Base-by-base conservation (phyloP, 2,113 vertebrate genomes). In the Callipepla californica region DNA sequence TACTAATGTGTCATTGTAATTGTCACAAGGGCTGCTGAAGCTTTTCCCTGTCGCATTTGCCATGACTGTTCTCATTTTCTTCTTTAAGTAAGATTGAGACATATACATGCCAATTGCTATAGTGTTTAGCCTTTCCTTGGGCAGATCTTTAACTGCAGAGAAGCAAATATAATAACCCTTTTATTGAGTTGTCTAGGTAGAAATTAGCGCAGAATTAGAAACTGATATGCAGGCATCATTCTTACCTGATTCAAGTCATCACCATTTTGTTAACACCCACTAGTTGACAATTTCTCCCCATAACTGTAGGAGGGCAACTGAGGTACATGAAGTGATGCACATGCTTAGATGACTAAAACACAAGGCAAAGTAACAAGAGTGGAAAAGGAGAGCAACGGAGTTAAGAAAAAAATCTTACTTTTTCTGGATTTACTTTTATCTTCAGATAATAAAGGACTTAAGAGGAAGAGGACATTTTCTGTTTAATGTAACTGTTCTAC, bases 1-100 rank as follows among this genome's bases (percentile, higher is more conserved):
- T 83, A 63, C 44, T 90, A 85, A 94, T 59, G 90, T 90, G 85
- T 94, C 94, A 58, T n/a, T 7, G 2, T n/a, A 58, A n/a, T 58
- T 58, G 55, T 58, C 55, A 58, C 55, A 21, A 58, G 55, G 55
- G 55, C 2, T 58, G 55, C 20, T 58, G 55, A 58, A 58, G 55
- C 10, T 58, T n/a, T n/a, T 58, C 47, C 68, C 44, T 51, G 55
- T 53, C 59, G 22, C 2, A 13, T 85, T 62, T 82, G 67, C 50
- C 68, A 50, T 1, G 7, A 77, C 45, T 83, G 55, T 28, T 92
- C 85, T 92, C 9, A 0, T 83, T 86, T 85, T 80, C 59, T 77
- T 82, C 51, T 20, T 7, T 69, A 63, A 67, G 55, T 22, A 8
- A 58, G 40, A 30, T 3, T 65, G 45, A 92, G 69, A 80, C 30